These are phyloP conservation scores for Pyrocephalus nanus DNA, from an alignment of 2,797 vertebrate genomes.

Conservation along the genomic window DNA sequence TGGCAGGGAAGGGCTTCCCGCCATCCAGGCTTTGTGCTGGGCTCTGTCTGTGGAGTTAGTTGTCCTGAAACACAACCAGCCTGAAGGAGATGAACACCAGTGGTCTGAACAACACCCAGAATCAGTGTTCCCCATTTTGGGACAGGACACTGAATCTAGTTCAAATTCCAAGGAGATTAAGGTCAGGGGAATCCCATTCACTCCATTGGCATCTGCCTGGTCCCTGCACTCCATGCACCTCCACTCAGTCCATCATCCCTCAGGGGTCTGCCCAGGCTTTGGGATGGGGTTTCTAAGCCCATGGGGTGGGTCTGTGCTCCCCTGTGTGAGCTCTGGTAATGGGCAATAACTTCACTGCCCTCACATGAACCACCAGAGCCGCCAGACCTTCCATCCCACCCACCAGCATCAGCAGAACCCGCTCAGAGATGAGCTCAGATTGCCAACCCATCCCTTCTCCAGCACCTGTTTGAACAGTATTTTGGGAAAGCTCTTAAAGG, in stretches of 20 bases:
- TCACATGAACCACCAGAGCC: background rate
- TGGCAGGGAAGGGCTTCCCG: background rate
- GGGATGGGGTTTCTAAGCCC: background rate
- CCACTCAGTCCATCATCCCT: fast-evolving
- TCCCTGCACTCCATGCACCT: background rate
- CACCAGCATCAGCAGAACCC: background rate
- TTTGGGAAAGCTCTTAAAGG: background rate
- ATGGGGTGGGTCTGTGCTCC: fast-evolving
- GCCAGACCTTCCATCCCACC: background rate
- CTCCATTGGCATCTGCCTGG: background rate
- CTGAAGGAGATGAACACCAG: background rate
- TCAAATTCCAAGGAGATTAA: slow-evolving; percentile 52
- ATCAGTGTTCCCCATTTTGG: background rate
- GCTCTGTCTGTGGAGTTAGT: background rate
- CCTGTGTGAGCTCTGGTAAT: background rate
- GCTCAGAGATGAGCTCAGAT: background rate
- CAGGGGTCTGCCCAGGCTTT: background rate
- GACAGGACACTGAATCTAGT: slow-evolving; percentile 9
- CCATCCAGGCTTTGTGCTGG: background rate
- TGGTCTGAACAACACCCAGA: slow-evolving; percentile 5
- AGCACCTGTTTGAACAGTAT: background rate
- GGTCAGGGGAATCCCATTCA: background rate
- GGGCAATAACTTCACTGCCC: background rate
- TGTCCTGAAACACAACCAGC: background rate
- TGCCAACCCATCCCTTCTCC: background rate